phyloP scores from a whole-genome alignment of 2,113 vertebrate species.

The Gallinago media region DNA sequence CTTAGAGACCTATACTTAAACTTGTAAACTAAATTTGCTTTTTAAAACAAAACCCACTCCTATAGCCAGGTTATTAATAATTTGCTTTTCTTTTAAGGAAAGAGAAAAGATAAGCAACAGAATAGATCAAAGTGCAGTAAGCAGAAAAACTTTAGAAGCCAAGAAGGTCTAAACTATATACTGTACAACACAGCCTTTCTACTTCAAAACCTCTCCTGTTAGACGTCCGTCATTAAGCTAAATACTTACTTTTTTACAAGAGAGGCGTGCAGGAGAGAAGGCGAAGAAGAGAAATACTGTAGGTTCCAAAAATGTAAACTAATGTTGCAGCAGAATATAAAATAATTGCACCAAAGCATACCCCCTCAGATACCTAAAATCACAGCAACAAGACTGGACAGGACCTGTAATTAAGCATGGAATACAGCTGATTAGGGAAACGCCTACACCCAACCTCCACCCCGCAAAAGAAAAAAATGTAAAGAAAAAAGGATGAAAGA shows the following conservation, averaged over 20 bases:
- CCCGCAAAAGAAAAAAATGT: constrained; percentile 18
- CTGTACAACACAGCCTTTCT: constrained; percentile 54
- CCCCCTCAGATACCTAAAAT: constrained; percentile 75
- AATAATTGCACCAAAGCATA: constrained; percentile 74
- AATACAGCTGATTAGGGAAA: constrained; percentile 74
- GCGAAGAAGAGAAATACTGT: constrained; percentile 74
- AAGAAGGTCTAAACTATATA: not conserved
- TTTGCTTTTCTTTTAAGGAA: constrained; percentile 9
- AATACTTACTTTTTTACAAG: constrained; percentile 76
- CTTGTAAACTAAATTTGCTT: not conserved
- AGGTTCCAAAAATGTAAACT: constrained; percentile 76
- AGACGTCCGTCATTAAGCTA: constrained; percentile 61
- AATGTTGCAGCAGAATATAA: constrained; percentile 74
- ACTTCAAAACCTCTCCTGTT: constrained; percentile 68
- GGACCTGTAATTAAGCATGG: constrained; percentile 74
- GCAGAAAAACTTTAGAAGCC: constrained; percentile 52
- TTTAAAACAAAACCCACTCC: not conserved
- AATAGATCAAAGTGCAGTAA: constrained; percentile 49
- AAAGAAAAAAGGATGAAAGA: constrained; percentile 6
- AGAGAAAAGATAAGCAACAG: constrained; percentile 59
- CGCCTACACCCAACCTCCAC: constrained; percentile 59
- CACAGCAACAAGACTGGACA: constrained; percentile 75
- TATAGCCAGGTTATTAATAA: not conserved
- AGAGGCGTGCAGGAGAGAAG: constrained; percentile 73
- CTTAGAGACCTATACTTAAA: not conserved